Conservation (phyloP, 1,140 invertebrate genomes). For the Drosophila pseudoananassae region DNA sequence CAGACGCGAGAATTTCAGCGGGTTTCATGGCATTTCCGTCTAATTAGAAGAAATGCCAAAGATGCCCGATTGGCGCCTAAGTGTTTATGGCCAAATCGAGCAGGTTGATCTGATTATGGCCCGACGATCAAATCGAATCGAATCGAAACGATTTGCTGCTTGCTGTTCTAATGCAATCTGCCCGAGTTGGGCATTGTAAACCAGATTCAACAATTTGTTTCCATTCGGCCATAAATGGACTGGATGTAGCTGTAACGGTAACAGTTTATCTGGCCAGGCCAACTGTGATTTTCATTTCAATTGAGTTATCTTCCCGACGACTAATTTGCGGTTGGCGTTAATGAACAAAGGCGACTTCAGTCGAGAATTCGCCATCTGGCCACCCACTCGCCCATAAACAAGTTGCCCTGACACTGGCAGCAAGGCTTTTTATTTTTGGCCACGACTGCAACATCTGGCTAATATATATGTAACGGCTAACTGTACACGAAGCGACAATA, state of each 20-base stretch:
- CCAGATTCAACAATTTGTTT: conserved; percentile 62
- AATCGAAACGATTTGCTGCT: conserved; percentile 13
- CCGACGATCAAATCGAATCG: conserved; percentile 5
- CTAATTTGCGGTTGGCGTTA: conserved; percentile 72
- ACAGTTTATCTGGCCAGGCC: conserved; percentile 27
- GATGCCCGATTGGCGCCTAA: conserved; percentile 80
- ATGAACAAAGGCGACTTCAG: conserved; percentile 46
- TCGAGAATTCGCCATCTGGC: conserved; percentile 38
- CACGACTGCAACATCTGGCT: conserved; percentile 54
- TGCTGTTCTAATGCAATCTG: conserved; percentile 60
- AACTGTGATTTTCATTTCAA: conserved; percentile 77
- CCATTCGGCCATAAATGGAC: conserved; percentile 56
- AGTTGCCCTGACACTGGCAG: conserved; percentile 42
- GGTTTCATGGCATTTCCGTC: conserved; percentile 56
- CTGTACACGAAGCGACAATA: conserved; percentile 80
- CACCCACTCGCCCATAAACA: conserved; percentile 71
- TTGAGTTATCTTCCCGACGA: conserved; percentile 67
- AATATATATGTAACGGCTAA: conserved; percentile 79
- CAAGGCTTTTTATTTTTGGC: conserved; percentile 44
- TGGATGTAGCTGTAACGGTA: conserved; percentile 52
- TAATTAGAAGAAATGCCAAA: conserved; percentile 81
- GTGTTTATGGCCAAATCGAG: conserved; percentile 76
- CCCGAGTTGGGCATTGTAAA: conserved; percentile 50
- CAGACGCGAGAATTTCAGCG: conserved; percentile 52
- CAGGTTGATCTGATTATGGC: conserved; percentile 59